These are phyloP conservation scores for Pocillopora grandis DNA, from an alignment of 92 coral and sea anemone species.

Conservation along the genomic window DNA sequence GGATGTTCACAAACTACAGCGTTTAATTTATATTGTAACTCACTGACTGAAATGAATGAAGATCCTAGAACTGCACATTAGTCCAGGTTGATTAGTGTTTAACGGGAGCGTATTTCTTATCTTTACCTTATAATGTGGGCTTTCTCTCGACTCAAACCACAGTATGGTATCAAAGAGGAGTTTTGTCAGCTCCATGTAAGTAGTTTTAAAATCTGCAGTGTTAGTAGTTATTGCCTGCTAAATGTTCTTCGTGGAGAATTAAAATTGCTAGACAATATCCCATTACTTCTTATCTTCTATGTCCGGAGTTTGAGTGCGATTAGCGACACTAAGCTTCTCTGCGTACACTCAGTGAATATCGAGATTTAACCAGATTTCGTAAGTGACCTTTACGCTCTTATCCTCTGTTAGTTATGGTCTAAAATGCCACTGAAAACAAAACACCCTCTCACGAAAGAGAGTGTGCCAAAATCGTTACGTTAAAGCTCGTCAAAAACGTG, in stretches of 20 bases:
- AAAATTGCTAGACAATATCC: constrained; percentile 8
- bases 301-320: constrained; percentile 26
- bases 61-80: background rate
- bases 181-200: constrained; percentile 2
- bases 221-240: background rate
- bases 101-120: background rate
- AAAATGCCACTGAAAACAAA: constrained; percentile 39
- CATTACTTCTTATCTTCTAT: constrained; percentile 6
- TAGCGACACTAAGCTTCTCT: constrained; percentile 2
- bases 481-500: background rate
- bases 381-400: constrained; percentile 33
- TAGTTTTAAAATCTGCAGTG: background rate
- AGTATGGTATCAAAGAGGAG: background rate
- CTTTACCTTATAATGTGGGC: background rate
- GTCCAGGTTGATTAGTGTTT: background rate
- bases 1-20: background rate
- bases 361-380: constrained; percentile 19
- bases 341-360: constrained; percentile 8
- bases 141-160: background rate
- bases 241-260: constrained; percentile 1
- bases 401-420: constrained; percentile 26
- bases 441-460: constrained; percentile 50
- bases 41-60: background rate
- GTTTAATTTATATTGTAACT: background rate
- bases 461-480: constrained; percentile 16